phyloP scores from a whole-genome alignment of 2,888 invertebrate genomes.

The Magallana nippona region DNA sequence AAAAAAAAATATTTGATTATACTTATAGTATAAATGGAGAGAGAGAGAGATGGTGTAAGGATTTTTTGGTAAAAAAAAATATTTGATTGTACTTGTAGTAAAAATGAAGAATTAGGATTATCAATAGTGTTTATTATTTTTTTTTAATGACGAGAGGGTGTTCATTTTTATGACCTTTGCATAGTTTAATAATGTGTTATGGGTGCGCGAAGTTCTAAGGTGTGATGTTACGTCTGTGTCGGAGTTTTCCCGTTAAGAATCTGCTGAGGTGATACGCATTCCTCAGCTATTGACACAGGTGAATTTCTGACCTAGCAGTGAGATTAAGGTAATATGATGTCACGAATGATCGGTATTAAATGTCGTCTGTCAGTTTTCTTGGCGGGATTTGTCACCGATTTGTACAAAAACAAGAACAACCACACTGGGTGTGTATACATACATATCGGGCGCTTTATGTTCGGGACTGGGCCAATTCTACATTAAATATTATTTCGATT shows the following conservation, averaged over 20 bases:
- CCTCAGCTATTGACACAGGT: neutral
- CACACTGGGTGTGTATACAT: neutral
- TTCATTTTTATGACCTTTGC: no score
- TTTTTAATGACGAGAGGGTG: no score
- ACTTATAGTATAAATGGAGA: neutral
- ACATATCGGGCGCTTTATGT: neutral
- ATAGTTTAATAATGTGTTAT: no score
- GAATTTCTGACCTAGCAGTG: constrained; percentile 17
- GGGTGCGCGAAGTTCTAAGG: no score
- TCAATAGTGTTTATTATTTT: no score
- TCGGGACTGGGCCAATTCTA: neutral
- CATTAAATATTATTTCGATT: constrained; percentile 10
- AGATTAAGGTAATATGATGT: constrained; percentile 5
- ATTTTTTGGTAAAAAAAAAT: no score
- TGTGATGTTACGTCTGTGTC: no score
- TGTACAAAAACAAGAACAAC: neutral
- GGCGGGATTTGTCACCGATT: constrained; percentile 11
- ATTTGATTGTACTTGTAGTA: no score
- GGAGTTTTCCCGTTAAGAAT: no score
- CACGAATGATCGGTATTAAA: constrained; percentile 18
- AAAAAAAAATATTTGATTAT: no score
- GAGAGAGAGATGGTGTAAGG: neutral
- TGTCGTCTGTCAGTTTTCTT: constrained; percentile 10
- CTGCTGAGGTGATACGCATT: neutral
- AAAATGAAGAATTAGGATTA: no score